Base-by-base conservation (phyloP, 1,140 invertebrate species). In the Myzus persicae region DNA sequence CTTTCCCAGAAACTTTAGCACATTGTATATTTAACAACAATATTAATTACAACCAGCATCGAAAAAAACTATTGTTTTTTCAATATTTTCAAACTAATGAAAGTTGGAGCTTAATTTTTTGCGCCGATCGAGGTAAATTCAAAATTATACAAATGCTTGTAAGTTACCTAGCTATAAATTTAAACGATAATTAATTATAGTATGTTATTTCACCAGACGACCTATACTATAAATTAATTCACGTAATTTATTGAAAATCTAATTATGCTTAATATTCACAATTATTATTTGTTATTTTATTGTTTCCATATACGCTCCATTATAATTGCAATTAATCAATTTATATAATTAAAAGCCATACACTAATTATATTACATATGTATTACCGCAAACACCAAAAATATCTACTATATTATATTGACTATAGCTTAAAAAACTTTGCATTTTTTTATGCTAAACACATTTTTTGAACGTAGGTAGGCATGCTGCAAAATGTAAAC, bases 201-300 rank as follows among this genome's bases (percentile, higher is more conserved):
- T 67, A 14, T 76, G 14, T n/a, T 76, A 14, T 76, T 36, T n/a
- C n/a, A n/a, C 31, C 31, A 14, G 9, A 4, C 26, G 8, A n/a
- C 59, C 59, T 14, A 59, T 59, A 14, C 11, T 67, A 31, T 67
- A 0, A 67, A 67, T 67, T 67, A 31, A 67, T 67, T 31, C 3
- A 67, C 9, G 26, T 67, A 67, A 67, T 67, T 67, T 31, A 76
- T 76, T 76, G 31, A n/a, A 76, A 76, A n/a, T 36, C 31, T 76
- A 76, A 76, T 67, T 67, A 76, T 76, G 59, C 31, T n/a, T 76
- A 76, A 76, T 76, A n/a, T n/a, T 76, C 31, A 76, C 14, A 76
- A 11, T 76, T n/a, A 67, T 67, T 67, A n/a, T 76, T 76, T 76
- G 59, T n/a, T 76, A 76, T 76, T 76, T 76, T 76, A 76, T 76